phyloP scores from a whole-genome alignment of 1,140 invertebrate species.

The Danaus plexippus region DNA sequence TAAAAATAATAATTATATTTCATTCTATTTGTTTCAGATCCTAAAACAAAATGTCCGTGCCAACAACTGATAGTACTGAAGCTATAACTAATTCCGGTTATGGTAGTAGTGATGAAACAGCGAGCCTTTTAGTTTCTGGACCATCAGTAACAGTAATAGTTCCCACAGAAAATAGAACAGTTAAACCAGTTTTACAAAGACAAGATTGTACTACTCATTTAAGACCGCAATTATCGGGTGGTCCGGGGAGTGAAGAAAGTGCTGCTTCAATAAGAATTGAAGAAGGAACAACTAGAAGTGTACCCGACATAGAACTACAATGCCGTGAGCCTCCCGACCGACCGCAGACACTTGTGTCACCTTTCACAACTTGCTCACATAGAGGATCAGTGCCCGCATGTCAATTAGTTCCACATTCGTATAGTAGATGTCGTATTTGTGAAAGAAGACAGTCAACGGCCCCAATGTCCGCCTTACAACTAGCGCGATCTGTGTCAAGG shows the following conservation, averaged over 20 bases:
- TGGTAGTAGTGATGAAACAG: conserved; percentile 84
- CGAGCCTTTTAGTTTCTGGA: conserved; percentile 77
- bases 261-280: conserved; percentile 73
- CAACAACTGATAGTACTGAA: conserved; percentile 68
- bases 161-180: conserved; percentile 57
- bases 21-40: conserved; percentile 50
- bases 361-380: conserved; percentile 70
- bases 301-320: conserved; percentile 91
- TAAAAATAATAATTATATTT: no score
- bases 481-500: conserved; percentile 82
- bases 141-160: conserved; percentile 68
- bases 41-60: conserved; percentile 52
- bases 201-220: conserved; percentile 86
- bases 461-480: conserved; percentile 79
- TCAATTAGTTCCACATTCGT: conserved; percentile 73
- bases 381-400: conserved; percentile 74
- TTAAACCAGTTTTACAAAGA: conserved; percentile 84
- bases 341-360: conserved; percentile 70
- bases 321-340: conserved; percentile 73
- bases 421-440: conserved; percentile 76
- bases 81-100: conserved; percentile 75
- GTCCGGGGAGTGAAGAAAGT: conserved; percentile 85
- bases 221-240: conserved; percentile 81
- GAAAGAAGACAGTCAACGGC: conserved; percentile 82
- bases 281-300: conserved; percentile 83